phyloP scores from a whole-genome alignment of 2,797 vertebrate genomes.

The Mallotus villosus region DNA sequence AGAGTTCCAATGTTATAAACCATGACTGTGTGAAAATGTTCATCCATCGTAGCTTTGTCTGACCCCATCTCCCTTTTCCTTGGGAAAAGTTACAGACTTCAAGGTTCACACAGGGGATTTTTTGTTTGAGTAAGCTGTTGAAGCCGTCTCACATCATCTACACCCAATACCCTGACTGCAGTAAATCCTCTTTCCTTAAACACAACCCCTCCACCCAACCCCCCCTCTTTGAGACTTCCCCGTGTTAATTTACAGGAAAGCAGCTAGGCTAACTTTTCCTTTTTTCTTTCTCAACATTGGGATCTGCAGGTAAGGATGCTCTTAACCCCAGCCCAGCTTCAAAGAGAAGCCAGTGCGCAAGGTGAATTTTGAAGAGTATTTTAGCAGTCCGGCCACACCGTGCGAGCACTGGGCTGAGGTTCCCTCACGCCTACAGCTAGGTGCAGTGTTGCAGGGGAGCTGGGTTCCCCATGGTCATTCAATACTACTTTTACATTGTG shows the following conservation, averaged over 20 bases:
- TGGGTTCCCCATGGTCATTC: neutral
- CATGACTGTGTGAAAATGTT: neutral
- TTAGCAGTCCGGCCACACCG: neutral
- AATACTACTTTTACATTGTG: neutral
- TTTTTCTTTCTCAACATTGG: neutral
- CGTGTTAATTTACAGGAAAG: neutral
- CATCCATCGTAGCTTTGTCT: neutral
- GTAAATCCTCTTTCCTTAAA: slow-evolving; percentile 1
- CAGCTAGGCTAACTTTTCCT: neutral
- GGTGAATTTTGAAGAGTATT: slow-evolving; percentile 6
- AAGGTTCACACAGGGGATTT: neutral
- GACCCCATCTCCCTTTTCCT: neutral
- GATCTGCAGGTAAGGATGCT: neutral
- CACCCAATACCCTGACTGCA: neutral
- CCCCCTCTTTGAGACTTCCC: neutral
- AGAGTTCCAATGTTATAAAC: neutral
- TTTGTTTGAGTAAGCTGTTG: neutral
- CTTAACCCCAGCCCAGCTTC: slow-evolving; percentile 9
- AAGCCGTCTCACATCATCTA: neutral
- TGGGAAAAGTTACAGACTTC: neutral
- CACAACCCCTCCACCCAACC: slow-evolving; percentile 4
- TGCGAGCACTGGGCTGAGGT: neutral
- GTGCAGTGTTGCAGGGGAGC: neutral
- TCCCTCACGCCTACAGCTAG: neutral
- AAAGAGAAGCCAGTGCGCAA: neutral